These are phyloP conservation scores for Parazoanthus darwini DNA, from an alignment of 92 coral and sea anemone species.

Conservation along the genomic window DNA sequence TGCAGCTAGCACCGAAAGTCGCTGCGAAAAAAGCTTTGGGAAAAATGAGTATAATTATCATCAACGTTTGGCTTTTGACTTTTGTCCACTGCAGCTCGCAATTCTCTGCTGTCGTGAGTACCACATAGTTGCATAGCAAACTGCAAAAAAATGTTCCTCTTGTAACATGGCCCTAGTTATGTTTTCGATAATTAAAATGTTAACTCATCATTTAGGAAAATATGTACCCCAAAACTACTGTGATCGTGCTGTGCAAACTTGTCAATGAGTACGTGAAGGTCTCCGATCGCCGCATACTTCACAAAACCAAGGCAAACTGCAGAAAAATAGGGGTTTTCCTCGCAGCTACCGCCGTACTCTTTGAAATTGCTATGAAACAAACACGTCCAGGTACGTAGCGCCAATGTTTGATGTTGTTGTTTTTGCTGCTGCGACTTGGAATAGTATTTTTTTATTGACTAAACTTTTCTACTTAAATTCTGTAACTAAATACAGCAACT, in stretches of 20 bases:
- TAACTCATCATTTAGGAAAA: neutral
- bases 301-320: neutral
- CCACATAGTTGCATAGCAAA: no score
- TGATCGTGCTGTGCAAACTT: neutral
- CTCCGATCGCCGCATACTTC: neutral
- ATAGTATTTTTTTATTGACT: neutral
- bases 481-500: neutral
- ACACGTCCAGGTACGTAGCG: neutral
- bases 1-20: no score
- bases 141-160: no score
- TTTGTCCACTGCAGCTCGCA: no score
- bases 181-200: no score
- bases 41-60: no score
- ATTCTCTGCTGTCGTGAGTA: no score
- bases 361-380: neutral
- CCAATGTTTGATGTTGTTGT: neutral
- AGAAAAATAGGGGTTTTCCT: neutral
- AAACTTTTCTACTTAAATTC: no score
- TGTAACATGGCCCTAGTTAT: no score
- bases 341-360: neutral
- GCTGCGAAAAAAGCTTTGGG: no score
- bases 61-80: no score
- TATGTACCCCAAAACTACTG: neutral
- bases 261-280: neutral
- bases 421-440: no score